Conservation (phyloP, 2,888 invertebrate species). For the Plebejus anna region DNA sequence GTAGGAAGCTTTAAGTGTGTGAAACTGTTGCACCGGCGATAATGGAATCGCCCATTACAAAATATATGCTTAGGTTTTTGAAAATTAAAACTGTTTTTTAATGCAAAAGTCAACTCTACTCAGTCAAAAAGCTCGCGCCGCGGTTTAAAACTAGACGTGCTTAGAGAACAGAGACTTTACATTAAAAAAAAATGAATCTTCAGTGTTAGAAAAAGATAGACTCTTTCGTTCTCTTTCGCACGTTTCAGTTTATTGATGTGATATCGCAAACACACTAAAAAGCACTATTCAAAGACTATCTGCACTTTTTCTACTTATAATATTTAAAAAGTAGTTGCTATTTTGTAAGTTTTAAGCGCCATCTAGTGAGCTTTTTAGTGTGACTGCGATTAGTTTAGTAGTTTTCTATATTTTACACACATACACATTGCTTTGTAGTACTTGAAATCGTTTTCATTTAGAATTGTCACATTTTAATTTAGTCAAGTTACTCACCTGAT, state of each 20-base stretch:
- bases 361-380: background rate
- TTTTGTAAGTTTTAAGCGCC: background rate
- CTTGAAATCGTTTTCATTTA: background rate
- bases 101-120: background rate
- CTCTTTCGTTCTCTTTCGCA: constrained; percentile 1
- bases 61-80: too few relatives aligned
- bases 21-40: too few relatives aligned
- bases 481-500: too few relatives aligned
- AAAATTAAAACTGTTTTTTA: background rate
- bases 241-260: constrained; percentile 4
- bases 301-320: background rate
- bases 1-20: too few relatives aligned
- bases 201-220: background rate
- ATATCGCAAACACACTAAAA: background rate
- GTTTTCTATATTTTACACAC: constrained; percentile 9
- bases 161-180: background rate
- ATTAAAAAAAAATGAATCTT: background rate
- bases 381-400: background rate
- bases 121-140: background rate
- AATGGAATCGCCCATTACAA: too few relatives aligned
- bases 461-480: background rate
- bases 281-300: background rate
- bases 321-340: background rate
- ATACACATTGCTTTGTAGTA: constrained; percentile 1
- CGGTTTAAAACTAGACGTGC: background rate